Percentiles rank a stretch among this genome's conserved stretches.
Evolutionary conservation across 1,140 invertebrate species (phyloP).

Genomic region (Musca vetustissima): DNA sequence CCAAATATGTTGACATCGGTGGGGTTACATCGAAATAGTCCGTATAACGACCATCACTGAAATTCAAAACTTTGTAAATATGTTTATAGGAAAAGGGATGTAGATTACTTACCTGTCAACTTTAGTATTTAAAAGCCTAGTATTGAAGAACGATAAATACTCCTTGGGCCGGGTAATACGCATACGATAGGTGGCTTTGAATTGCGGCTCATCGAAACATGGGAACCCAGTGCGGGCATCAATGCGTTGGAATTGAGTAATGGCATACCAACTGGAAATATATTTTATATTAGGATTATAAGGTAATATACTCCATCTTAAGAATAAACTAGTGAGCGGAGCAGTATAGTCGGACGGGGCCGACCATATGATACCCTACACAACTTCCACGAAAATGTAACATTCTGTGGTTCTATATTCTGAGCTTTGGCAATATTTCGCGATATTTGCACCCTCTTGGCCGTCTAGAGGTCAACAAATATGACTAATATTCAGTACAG

Average conservation of each 20-base stretch:
- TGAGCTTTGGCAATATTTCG: too few species aligned
- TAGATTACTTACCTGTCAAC: conserved; percentile 34
- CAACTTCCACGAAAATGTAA: too few species aligned
- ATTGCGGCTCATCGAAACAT: conserved; percentile 86
- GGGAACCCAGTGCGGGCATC: conserved; percentile 85
- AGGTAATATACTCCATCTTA: too few species aligned
- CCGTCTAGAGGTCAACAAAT: too few species aligned
- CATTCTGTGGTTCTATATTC: too few species aligned
- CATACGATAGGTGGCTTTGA: conserved; percentile 79
- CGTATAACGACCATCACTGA: conserved; percentile 33
- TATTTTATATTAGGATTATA: too few species aligned
- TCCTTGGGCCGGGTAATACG: conserved; percentile 62
- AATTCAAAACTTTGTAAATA: not conserved
- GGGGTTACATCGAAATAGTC: conserved; percentile 60
- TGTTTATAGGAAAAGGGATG: too few species aligned
- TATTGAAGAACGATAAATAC: conserved; percentile 62
- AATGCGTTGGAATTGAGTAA: conserved; percentile 83
- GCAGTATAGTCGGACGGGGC: too few species aligned
- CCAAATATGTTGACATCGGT: conserved; percentile 74
- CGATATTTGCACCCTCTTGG: too few species aligned
- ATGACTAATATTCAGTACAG: too few species aligned
- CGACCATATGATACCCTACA: too few species aligned
- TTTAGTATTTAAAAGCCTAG: conserved; percentile 29
- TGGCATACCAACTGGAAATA: conserved; percentile 63
- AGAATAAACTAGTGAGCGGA: too few species aligned